Conservation (phyloP, 2,797 vertebrate species). For the Onychomys leucogaster region DNA sequence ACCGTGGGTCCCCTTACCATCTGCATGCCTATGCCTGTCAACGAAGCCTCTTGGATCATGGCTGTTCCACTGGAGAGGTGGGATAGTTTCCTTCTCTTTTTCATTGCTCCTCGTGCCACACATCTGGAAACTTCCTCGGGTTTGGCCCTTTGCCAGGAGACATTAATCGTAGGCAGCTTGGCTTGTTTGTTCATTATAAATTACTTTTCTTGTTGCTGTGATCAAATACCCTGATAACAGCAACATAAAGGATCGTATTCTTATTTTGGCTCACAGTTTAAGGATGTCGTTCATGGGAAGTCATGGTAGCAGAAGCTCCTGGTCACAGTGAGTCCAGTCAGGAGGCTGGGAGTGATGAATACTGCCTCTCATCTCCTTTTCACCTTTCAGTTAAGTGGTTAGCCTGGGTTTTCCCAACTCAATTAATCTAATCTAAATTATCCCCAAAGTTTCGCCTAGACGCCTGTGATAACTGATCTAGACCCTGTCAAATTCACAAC, state of each 20-base stretch:
- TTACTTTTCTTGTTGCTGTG: neutral
- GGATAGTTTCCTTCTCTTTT: neutral
- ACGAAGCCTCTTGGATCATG: neutral
- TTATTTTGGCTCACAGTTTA: neutral
- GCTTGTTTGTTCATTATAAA: neutral
- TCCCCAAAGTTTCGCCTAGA: neutral
- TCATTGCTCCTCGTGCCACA: neutral
- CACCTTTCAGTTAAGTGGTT: neutral
- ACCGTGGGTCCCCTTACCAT: neutral
- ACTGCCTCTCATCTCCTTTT: no score
- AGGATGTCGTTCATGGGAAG: neutral
- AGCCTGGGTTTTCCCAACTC: neutral
- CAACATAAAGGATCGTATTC: neutral
- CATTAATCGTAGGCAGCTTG: neutral
- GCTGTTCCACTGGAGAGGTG: neutral
- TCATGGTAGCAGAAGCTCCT: no score
- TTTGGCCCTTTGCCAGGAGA: neutral
- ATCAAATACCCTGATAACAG: neutral
- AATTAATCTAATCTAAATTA: neutral
- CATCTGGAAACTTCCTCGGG: neutral
- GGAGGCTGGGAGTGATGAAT: neutral
- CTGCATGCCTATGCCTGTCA: neutral
- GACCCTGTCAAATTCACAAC: neutral
- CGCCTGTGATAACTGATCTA: neutral
- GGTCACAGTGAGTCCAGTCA: neutral